These are phyloP conservation scores for Scotopteryx bipunctaria DNA, from an alignment of 2,888 invertebrate genomes.

Conservation along the genomic window DNA sequence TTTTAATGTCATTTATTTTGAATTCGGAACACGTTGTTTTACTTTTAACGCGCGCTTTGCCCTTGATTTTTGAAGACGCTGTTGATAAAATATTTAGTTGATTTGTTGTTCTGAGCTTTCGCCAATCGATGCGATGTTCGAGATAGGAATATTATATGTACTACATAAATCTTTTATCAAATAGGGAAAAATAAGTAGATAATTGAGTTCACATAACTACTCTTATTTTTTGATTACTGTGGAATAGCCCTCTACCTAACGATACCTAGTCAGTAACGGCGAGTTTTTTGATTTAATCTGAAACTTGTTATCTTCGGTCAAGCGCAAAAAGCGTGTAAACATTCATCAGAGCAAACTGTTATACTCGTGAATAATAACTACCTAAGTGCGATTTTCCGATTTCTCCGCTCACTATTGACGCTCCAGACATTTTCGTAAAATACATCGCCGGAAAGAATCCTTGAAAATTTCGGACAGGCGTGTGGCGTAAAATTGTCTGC, in stretches of 20 bases:
- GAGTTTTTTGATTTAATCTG: neutral
- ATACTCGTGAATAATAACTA: conserved; percentile 49
- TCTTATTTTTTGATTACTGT: too few relatives aligned
- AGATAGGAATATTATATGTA: too few relatives aligned
- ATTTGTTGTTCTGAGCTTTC: too few relatives aligned
- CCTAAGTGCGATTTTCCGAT: conserved; percentile 55
- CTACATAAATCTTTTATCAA: too few relatives aligned
- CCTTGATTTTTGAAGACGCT: conserved; percentile 37
- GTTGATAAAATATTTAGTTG: conserved; percentile 13
- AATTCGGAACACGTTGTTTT: conserved; percentile 65
- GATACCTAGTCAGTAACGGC: too few relatives aligned
- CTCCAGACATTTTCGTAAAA: conserved; percentile 73
- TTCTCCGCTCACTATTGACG: conserved; percentile 42
- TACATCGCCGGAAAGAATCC: conserved; percentile 45
- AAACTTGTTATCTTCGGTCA: conserved; percentile 30
- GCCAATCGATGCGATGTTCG: too few relatives aligned
- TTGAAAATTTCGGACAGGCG: conserved; percentile 61
- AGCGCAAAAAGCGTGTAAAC: conserved; percentile 36
- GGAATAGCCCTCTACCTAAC: too few relatives aligned
- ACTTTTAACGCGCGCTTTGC: conserved; percentile 36
- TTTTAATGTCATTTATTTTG: conserved; percentile 79
- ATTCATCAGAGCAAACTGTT: conserved; percentile 41
- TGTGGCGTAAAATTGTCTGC: conserved; percentile 79
- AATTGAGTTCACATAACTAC: too few relatives aligned
- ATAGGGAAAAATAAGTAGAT: too few relatives aligned